These are phyloP conservation scores for Cetonia aurata DNA, from an alignment of 2,888 invertebrate species.

Conservation along the genomic window DNA sequence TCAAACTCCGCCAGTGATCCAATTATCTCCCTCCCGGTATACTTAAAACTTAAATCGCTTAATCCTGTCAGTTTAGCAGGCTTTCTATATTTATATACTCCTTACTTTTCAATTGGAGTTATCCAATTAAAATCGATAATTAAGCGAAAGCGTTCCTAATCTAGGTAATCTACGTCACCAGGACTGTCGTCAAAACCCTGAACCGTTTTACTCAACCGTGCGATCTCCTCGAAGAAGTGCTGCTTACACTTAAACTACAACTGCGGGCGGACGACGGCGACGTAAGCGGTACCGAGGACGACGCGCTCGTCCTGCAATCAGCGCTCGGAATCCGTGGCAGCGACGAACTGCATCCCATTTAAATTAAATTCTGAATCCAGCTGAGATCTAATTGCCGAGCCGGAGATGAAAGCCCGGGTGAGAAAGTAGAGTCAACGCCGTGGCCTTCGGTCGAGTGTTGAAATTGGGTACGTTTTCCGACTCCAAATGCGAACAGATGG, in stretches of 20 bases:
- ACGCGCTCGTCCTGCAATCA: slow-evolving; percentile 15
- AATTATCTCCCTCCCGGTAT: background rate
- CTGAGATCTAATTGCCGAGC: slow-evolving; percentile 31
- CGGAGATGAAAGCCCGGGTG: background rate
- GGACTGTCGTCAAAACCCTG: background rate
- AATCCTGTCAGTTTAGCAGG: background rate
- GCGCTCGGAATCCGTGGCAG: slow-evolving; percentile 29
- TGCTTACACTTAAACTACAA: slow-evolving; percentile 7
- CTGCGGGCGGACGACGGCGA: slow-evolving; percentile 23
- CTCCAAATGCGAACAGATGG: background rate
- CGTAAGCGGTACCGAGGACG: background rate
- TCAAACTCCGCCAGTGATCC: background rate
- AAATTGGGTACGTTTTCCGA: slow-evolving; percentile 27
- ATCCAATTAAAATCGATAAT: slow-evolving; percentile 32
- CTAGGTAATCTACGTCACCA: slow-evolving; percentile 13
- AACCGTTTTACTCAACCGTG: background rate
- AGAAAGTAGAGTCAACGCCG: background rate
- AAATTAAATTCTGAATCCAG: slow-evolving; percentile 39
- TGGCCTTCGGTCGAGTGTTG: background rate
- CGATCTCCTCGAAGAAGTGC: slow-evolving; percentile 1
- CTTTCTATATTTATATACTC: background rate
- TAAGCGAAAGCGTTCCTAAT: slow-evolving; percentile 19
- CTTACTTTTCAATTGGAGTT: slow-evolving; percentile 9
- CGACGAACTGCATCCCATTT: slow-evolving; percentile 38
- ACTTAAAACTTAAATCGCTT: slow-evolving; percentile 4